Percentiles rank a stretch among this genome's conserved stretches.
Evolutionary conservation across 2,888 invertebrate genomes (phyloP).

Genomic region (Leucophenga montana): DNA sequence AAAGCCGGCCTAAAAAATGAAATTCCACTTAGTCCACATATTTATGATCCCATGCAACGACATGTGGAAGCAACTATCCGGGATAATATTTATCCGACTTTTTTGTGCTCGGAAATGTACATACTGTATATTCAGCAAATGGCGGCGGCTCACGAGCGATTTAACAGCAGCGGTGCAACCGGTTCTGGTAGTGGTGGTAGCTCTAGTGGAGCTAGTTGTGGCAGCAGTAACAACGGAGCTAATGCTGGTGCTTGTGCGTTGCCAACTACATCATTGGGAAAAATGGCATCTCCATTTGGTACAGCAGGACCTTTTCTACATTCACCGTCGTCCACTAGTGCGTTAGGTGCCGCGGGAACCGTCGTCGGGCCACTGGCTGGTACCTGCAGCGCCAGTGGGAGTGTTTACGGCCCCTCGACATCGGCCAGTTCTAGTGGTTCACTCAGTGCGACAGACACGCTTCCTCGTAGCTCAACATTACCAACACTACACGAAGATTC

Average conservation of each 20-base stretch:
- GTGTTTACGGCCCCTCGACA: constrained; percentile 72
- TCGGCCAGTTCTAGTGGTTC: constrained; percentile 73
- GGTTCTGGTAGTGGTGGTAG: constrained; percentile 61
- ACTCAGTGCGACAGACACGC: constrained; percentile 72
- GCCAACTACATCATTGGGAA: constrained; percentile 43
- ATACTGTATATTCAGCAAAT: constrained; percentile 86
- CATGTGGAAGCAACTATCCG: constrained; percentile 88
- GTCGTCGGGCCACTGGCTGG: constrained; percentile 54
- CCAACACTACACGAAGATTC: constrained; percentile 91
- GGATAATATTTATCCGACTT: constrained; percentile 91
- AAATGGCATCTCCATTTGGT: constrained; percentile 37
- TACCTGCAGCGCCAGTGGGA: constrained; percentile 71
- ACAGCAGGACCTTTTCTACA: constrained; percentile 62
- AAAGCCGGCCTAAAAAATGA: constrained; percentile 83
- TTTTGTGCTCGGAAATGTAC: constrained; percentile 93
- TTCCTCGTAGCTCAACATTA: constrained; percentile 77
- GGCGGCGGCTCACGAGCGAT: constrained; percentile 74
- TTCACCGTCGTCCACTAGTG: constrained; percentile 42
- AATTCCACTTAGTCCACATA: constrained; percentile 81
- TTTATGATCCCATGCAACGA: constrained; percentile 89
- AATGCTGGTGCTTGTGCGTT: constrained; percentile 53
- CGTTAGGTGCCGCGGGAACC: constrained; percentile 33
- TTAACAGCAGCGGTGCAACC: constrained; percentile 66
- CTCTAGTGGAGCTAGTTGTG: constrained; percentile 60
- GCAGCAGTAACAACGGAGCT: constrained; percentile 57